phyloP scores from a whole-genome alignment of 2,888 invertebrate genomes.

The Drosophila lutescens region DNA sequence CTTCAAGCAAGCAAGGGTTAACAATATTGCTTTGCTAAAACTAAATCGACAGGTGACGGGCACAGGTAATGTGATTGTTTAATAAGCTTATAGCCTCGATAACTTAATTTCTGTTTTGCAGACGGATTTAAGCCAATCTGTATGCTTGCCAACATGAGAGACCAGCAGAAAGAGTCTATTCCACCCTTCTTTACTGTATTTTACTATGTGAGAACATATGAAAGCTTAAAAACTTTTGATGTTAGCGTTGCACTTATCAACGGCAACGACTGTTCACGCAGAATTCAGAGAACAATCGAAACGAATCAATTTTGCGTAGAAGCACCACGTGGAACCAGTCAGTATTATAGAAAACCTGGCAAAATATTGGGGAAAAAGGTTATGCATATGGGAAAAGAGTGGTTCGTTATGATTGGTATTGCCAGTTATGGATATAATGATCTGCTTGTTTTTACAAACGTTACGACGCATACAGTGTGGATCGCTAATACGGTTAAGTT shows the following conservation, averaged over 20 bases:
- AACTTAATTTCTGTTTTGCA: not conserved
- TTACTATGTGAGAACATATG: not conserved
- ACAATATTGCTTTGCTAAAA: slow-evolving; percentile 5
- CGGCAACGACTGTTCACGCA: not conserved
- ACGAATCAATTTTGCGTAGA: not conserved
- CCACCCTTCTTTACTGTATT: not conserved
- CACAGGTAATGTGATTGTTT: not conserved
- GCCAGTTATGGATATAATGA: not conserved
- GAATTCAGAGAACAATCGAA: not conserved
- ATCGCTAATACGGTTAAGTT: not conserved
- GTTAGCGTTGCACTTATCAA: not conserved
- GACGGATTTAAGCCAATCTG: not conserved
- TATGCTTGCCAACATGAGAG: not conserved
- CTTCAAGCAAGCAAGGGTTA: not conserved
- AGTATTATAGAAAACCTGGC: not conserved
- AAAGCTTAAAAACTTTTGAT: no score
- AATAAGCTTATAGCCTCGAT: not conserved
- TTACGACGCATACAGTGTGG: not conserved
- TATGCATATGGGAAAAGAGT: not conserved
- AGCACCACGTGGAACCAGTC: no score
- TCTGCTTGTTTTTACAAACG: not conserved
- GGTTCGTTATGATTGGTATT: not conserved
- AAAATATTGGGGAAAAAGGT: not conserved
- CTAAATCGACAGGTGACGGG: not conserved
- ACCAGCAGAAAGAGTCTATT: no score